Evolutionary conservation across 2,113 vertebrate genomes (phyloP), one percentile per base, ranked within the genome.

Genomic region (Crypturellus undulatus): DNA sequence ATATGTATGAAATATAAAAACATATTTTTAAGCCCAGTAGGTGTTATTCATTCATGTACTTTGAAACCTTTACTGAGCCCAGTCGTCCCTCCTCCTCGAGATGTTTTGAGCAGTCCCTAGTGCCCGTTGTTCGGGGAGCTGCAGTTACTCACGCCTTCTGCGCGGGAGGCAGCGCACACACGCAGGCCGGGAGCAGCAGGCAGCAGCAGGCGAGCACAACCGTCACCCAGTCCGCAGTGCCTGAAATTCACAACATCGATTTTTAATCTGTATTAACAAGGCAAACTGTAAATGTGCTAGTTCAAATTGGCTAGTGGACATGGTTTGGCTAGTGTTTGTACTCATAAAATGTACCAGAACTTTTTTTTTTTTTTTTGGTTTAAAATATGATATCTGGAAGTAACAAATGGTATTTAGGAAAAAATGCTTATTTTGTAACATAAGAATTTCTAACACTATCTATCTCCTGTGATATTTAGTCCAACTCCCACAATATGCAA

Each of bases 61-160:
- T 71, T 25, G 10, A 78, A 70, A 20, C 7, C 22, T 84, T 72
- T 17, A 8, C 15, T 88, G 16, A 30, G 18, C 73, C 2, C 45
- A 30, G 2, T 3, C 45, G 7, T 58, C 0, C 0, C 65, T 26
- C 16, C 14, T 72, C 32, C 42, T 4, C 12, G 7, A 9, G 32
- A 25, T 18, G 59, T 32, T 28, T 8, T 7, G 1, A 13, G 36
- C 5, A 62, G 58, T 4, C 1, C 0, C 1, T 45, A 10, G 47
- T 49, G 47, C 47, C 47, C 38, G 38, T 38, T 38, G 38, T 38
- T 38, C 38, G 38, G 38, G 38, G 38, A 38, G 38, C 38, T 38
- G 38, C 47, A 49, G 49, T 21, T 67, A 97, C 98, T 98, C 91
- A 98, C 98, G 1, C 95, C 97, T 90, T 97, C 73, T 96, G 96